These are phyloP conservation scores for Dasyprocta punctata DNA, from an alignment of 2,113 vertebrate species.

Conservation along the genomic window DNA sequence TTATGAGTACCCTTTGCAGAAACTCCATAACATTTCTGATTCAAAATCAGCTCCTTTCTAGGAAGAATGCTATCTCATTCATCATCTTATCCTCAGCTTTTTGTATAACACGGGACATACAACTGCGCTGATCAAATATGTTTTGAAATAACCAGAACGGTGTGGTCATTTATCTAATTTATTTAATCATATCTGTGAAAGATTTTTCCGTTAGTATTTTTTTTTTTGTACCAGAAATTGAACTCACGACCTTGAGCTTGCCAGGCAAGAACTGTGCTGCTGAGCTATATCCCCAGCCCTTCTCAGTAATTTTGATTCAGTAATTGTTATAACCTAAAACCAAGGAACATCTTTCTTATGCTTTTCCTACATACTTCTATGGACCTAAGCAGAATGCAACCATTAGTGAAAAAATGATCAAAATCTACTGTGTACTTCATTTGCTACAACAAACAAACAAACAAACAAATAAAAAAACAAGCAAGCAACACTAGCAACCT, in stretches of 20 bases:
- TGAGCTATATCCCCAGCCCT: too few species aligned
- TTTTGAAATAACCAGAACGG: conserved; percentile 11
- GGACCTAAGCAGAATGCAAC: background rate
- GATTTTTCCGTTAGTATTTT: background rate
- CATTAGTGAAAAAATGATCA: background rate
- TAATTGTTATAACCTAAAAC: background rate
- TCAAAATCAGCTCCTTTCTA: background rate
- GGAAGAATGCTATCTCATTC: background rate
- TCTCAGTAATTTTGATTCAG: background rate
- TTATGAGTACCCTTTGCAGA: background rate
- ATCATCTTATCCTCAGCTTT: background rate
- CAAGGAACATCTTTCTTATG: background rate
- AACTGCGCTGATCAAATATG: background rate
- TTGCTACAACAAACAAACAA: background rate
- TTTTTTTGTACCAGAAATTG: too few species aligned
- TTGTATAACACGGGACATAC: background rate
- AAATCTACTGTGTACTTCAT: background rate
- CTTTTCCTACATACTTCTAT: background rate
- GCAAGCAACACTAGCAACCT: background rate
- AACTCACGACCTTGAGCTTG: too few species aligned
- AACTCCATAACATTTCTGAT: background rate
- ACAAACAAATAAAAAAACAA: too few species aligned
- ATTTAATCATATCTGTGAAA: background rate
- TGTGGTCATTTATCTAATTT: background rate
- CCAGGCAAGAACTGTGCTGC: too few species aligned